Evolutionary conservation across 30 jellyfish, hydroid and myxozoan genomes (phyloP), one percentile per base, ranked within the genome.

Genomic region (Nemopilema nomurai): DNA sequence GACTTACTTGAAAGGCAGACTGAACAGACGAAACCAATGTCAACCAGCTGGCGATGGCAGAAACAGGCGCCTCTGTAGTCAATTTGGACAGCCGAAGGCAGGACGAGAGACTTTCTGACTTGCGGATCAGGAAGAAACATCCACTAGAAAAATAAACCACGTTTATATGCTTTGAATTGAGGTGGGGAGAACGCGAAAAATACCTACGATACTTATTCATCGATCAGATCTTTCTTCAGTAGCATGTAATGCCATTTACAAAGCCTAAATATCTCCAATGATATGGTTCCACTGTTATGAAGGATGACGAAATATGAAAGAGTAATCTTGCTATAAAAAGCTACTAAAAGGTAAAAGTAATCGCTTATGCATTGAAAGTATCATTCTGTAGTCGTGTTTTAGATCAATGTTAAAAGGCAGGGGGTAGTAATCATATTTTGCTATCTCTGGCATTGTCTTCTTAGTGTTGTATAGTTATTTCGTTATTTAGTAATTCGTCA

Each of bases 61-160:
- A 92, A 92, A 64, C 98, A 92, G 8, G 98, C 98, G 16, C 97
- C 98, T 24, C 98, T 82, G 84, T 92, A 92, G 65, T 92, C 98
- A 41, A 92, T 88, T 52, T 82, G 92, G 57, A 89, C 41, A 22
- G 96, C 31, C n/a, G 96, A 30, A 3, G 98, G 98, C 28, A 92
- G 72, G 16, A 82, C 87, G 69, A 92, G 71, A 28, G 91, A 81
- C 76, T 88, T 82, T 18, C 97, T 80, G 18, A 87, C 22, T 67
- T 28, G 90, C 0, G 90, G 96, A 32, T 92, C 96, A 0, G 96
- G 96, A 57, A 92, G 88, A 70, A 76, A 87, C 27, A 92, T 71
- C 98, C 98, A 92, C 87, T 87, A 51, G 33, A 85, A 62, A 27
- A 19, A 63, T 3, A n/a, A 7, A 19, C 4, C 73, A n/a, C n/a